These are phyloP conservation scores for Margarornis squamiger DNA, from an alignment of 2,797 vertebrate genomes.

Conservation along the genomic window DNA sequence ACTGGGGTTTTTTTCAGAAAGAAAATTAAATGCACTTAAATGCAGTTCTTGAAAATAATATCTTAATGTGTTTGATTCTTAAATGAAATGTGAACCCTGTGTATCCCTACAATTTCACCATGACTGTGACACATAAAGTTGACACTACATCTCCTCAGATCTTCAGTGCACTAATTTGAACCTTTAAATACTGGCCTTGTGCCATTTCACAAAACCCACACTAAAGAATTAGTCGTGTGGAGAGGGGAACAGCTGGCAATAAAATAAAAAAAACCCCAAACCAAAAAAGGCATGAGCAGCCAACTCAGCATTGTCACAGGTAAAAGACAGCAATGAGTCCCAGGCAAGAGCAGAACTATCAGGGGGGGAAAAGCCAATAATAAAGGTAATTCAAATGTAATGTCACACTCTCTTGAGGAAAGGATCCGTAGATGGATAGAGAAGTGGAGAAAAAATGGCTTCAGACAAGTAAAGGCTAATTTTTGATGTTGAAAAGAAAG, in stretches of 20 bases:
- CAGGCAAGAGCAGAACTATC: background rate
- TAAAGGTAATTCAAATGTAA: background rate
- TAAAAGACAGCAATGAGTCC: background rate
- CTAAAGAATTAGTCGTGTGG: background rate
- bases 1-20: conserved; percentile 22
- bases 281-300: background rate
- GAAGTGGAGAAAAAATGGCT: background rate
- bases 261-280: background rate
- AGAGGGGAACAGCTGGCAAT: background rate
- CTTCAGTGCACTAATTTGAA: background rate
- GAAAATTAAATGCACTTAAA: conserved; percentile 56
- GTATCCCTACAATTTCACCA: background rate
- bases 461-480: background rate
- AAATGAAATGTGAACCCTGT: background rate
- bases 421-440: background rate
- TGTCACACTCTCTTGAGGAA: background rate
- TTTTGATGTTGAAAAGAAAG: background rate
- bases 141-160: background rate
- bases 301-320: background rate
- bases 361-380: background rate
- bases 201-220: background rate
- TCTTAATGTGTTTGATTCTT: conserved; percentile 21
- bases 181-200: background rate
- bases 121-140: background rate
- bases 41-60: conserved; percentile 5